A percentile compares a stretch with the other conserved stretches of the same genome.
These are phyloP conservation scores for Pachypanchax playfairii DNA, from an alignment of 2,113 vertebrate genomes.

Conservation along the genomic window DNA sequence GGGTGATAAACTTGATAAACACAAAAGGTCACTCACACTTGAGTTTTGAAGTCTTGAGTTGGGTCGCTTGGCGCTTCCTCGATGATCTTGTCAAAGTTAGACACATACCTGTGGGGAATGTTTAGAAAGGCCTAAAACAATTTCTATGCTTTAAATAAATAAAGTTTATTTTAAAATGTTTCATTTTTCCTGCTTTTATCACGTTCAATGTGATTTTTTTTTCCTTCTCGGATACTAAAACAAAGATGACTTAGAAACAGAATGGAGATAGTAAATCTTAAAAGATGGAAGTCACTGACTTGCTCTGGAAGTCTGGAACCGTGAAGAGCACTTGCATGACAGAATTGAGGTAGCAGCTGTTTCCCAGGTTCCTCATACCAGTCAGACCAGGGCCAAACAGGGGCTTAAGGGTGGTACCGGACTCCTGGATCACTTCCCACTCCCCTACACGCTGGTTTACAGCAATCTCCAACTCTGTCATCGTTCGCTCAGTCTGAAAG, in stretches of 20 bases:
- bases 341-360: slow-evolving; percentile 99
- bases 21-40: slow-evolving; percentile 87
- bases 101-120: slow-evolving; percentile 86
- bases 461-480: slow-evolving; percentile 98
- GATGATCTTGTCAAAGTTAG: slow-evolving; percentile 94
- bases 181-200: neutral
- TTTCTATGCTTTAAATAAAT: slow-evolving; percentile 1
- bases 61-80: slow-evolving; percentile 91
- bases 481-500: slow-evolving; percentile 94
- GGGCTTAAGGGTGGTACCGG: slow-evolving; percentile 89
- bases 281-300: slow-evolving; percentile 81
- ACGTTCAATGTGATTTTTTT: neutral
- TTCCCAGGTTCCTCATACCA: slow-evolving; percentile 96
- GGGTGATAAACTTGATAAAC: neutral
- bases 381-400: slow-evolving; percentile 93
- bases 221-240: too few relatives aligned
- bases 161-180: neutral
- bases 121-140: neutral
- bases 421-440: slow-evolving; percentile 99
- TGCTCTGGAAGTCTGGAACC: slow-evolving; percentile 96
- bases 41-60: slow-evolving; percentile 97
- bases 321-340: slow-evolving; percentile 99
- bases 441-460: slow-evolving; percentile 98
- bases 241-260: too few relatives aligned
- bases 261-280: neutral